Conservation (phyloP, 2,113 vertebrate genomes). For the Heteronetta atricapilla region DNA sequence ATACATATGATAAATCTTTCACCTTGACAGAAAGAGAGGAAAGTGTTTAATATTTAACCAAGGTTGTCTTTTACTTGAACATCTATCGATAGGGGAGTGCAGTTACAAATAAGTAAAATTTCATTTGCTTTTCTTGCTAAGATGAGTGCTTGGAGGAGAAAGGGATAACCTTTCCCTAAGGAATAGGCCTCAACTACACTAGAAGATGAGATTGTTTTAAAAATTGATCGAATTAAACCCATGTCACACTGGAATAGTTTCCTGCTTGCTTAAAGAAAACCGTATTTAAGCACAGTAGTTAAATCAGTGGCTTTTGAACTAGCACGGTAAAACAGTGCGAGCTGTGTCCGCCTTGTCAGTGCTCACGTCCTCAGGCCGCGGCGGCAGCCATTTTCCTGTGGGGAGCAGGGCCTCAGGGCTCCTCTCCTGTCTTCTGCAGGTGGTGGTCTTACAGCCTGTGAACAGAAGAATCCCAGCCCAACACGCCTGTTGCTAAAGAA, state of each 20-base stretch:
- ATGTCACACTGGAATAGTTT: background rate
- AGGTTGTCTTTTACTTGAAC: conserved; percentile 36
- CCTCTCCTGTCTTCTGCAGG: background rate
- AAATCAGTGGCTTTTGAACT: background rate
- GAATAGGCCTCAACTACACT: background rate
- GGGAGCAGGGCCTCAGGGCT: background rate
- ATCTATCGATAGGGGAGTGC: background rate
- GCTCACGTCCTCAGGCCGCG: background rate
- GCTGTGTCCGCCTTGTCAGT: accelerated
- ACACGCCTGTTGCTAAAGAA: background rate
- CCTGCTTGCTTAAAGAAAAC: background rate
- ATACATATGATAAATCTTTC: conserved; percentile 21
- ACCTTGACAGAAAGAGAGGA: conserved; percentile 29
- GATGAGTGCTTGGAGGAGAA: conserved; percentile 12
- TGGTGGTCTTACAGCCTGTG: background rate
- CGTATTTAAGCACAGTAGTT: background rate
- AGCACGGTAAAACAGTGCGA: background rate
- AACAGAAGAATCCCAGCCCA: background rate
- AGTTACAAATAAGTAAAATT: conserved; percentile 24
- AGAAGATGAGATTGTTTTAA: background rate
- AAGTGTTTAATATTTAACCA: conserved; percentile 62
- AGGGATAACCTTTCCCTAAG: background rate
- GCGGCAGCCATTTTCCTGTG: background rate
- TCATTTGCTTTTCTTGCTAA: conserved; percentile 6
- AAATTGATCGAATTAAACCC: background rate